Conservation (phyloP, 23 tunicate species). For the Styela plicata region DNA sequence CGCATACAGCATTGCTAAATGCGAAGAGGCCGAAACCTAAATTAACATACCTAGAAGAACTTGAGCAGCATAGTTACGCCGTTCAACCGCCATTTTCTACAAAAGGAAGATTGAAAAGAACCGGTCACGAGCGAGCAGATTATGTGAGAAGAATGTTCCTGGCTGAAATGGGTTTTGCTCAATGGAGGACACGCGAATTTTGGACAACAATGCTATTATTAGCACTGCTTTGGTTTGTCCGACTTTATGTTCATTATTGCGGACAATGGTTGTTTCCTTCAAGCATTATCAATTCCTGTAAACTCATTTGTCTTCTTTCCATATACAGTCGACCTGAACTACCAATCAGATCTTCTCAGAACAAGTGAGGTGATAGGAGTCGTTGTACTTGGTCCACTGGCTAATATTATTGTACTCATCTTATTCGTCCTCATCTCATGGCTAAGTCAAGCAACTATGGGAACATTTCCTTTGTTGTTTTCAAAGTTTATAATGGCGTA, state of each 20-base stretch:
- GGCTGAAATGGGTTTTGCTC: constrained; percentile 83
- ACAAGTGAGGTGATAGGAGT: constrained; percentile 85
- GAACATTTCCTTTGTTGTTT: constrained; percentile 67
- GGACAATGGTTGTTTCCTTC: constrained; percentile 91
- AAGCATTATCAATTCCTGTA: constrained; percentile 79
- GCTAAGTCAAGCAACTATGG: constrained; percentile 61
- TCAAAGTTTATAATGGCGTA: constrained; percentile 83
- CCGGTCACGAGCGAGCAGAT: constrained; percentile 79
- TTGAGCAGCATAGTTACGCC: constrained; percentile 72
- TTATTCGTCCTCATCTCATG: constrained; percentile 77
- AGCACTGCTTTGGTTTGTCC: constrained; percentile 74
- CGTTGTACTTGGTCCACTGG: constrained; percentile 82
- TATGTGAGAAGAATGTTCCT: constrained; percentile 86
- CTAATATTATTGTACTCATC: constrained; percentile 74
- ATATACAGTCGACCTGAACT: constrained; percentile 90
- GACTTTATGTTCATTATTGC: constrained; percentile 87
- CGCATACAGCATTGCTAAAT: constrained; percentile 56
- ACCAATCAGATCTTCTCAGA: constrained; percentile 76
- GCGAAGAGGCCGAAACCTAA: constrained; percentile 30
- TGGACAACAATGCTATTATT: constrained; percentile 78
- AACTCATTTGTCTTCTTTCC: constrained; percentile 84
- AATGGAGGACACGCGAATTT: constrained; percentile 76
- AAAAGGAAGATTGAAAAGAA: constrained; percentile 51
- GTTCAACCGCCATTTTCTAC: constrained; percentile 66
- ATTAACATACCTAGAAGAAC: constrained; percentile 62